Conservation (phyloP, 2,113 vertebrate genomes). For the Hemiscyllium ocellatum region DNA sequence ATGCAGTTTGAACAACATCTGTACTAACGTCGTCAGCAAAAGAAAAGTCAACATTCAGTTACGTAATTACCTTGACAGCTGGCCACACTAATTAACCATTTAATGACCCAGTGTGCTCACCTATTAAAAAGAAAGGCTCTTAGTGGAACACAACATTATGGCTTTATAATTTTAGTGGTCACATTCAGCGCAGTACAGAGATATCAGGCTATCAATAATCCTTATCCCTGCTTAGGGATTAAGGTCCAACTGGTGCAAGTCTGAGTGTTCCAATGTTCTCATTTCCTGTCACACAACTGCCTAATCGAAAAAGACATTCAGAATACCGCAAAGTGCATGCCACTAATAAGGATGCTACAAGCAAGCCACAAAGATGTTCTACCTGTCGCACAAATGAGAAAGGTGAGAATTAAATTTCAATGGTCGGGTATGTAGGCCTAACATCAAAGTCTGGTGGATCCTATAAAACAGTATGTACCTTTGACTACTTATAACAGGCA, state of each 20-base stretch:
- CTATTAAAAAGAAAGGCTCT: neutral
- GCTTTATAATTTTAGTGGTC: neutral
- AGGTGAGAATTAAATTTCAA: too few relatives aligned
- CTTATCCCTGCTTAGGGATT: neutral
- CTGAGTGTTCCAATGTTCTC: neutral
- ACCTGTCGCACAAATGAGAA: too few relatives aligned
- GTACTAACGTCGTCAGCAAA: neutral
- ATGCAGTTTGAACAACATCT: neutral
- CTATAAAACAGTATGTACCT: too few relatives aligned
- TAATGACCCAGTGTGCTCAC: neutral
- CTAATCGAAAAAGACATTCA: neutral
- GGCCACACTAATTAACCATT: neutral
- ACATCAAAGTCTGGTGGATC: too few relatives aligned
- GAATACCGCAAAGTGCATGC: too few relatives aligned
- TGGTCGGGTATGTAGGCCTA: too few relatives aligned
- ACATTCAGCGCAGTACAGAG: neutral
- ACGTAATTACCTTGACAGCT: neutral
- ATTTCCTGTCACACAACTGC: neutral
- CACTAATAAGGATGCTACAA: too few relatives aligned
- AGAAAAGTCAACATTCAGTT: neutral
- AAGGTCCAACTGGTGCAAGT: neutral
- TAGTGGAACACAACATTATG: neutral
- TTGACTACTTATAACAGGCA: too few relatives aligned
- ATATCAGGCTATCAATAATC: neutral
- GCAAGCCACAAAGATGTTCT: too few relatives aligned